Percentiles rank a stretch among this genome's conserved stretches.
These are phyloP conservation scores for Zhuqinia jingwanae DNA, from an alignment of 2,888 invertebrate genomes.

Conservation along the genomic window DNA sequence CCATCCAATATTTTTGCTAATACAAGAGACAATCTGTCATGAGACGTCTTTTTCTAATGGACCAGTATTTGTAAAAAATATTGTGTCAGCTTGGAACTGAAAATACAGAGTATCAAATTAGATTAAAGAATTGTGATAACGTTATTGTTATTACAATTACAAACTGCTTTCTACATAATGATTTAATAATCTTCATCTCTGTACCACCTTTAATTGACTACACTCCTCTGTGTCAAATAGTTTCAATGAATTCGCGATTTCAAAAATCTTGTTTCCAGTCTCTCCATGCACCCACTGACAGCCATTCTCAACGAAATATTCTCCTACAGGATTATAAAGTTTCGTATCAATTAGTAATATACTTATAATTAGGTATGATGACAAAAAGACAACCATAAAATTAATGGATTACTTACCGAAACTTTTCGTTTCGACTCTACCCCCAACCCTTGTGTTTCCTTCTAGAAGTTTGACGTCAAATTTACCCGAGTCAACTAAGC, in stretches of 20 bases:
- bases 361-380: too few species aligned
- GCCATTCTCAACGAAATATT: constrained; percentile 88
- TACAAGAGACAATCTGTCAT: constrained; percentile 4
- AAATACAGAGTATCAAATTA: not conserved
- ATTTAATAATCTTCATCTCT: too few species aligned
- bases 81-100: constrained; percentile 55
- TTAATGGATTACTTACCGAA: constrained; percentile 82
- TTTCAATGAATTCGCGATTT: constrained; percentile 86
- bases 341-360: too few species aligned
- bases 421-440: constrained; percentile 89
- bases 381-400: not conserved
- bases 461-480: constrained; percentile 90
- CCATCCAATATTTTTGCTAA: constrained; percentile 60
- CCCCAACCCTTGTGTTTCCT: constrained; percentile 90
- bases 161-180: too few species aligned
- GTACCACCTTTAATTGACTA: constrained; percentile 43
- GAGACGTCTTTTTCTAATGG: constrained; percentile 32
- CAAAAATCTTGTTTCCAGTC: constrained; percentile 93
- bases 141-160: too few species aligned
- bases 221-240: constrained; percentile 43
- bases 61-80: constrained; percentile 70
- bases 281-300: constrained; percentile 98
- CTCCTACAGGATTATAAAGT: constrained; percentile 80
- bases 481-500: constrained; percentile 89
- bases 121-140: too few species aligned